Evolutionary conservation across 2,113 vertebrate species (phyloP).

Genomic region (Myotis davidii): DNA sequence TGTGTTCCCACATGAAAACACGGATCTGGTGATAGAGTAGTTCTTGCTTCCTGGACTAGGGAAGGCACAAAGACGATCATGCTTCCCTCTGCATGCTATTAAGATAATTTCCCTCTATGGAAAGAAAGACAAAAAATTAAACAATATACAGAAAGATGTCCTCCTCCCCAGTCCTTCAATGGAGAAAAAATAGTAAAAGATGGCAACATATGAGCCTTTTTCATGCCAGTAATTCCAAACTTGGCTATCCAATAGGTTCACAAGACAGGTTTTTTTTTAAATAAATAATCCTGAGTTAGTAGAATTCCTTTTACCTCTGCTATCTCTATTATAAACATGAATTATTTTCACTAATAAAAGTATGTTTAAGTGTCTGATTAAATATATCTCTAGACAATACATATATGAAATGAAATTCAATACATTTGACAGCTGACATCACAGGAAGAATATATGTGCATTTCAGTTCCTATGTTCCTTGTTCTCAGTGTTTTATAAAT

Average conservation of each 20-base stretch:
- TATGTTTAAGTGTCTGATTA: background rate
- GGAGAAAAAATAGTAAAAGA: background rate
- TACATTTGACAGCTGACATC: background rate
- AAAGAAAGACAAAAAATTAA: background rate
- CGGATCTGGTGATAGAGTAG: background rate
- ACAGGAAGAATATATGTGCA: background rate
- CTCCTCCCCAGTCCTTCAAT: background rate
- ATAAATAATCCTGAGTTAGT: background rate
- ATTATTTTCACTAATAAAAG: constrained; percentile 1
- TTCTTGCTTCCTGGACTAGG: background rate
- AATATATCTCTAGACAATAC: background rate
- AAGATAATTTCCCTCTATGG: background rate
- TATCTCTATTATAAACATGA: background rate
- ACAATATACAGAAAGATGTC: background rate
- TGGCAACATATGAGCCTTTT: background rate
- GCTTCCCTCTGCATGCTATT: background rate
- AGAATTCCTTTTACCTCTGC: background rate
- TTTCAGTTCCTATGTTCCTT: background rate
- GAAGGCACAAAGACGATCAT: background rate
- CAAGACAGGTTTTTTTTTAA: background rate
- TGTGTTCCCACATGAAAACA: background rate
- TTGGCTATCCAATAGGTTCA: background rate
- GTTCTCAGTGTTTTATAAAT: background rate
- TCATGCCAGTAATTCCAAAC: background rate
- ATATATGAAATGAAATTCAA: background rate